These are phyloP conservation scores for Formica exsecta DNA, from an alignment of 1,140 invertebrate genomes.

Conservation along the genomic window DNA sequence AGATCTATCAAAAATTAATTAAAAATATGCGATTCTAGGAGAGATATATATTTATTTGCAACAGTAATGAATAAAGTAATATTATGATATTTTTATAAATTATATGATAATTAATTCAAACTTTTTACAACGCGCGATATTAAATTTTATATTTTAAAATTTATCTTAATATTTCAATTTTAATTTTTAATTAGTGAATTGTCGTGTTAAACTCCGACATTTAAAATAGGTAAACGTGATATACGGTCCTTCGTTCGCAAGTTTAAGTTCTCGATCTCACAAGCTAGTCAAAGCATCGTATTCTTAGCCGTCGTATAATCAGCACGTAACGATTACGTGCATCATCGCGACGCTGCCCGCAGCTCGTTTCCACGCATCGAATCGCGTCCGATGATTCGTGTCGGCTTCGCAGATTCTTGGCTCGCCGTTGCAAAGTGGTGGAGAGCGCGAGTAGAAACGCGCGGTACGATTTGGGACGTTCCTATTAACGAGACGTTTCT, in stretches of 20 bases:
- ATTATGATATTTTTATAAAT: not conserved
- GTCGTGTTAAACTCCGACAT: not conserved
- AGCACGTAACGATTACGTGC: conserved; percentile 62
- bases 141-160: not conserved
- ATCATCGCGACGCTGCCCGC: conserved; percentile 55
- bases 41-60: not conserved
- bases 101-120: not conserved
- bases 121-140: not conserved
- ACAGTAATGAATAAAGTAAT: not conserved
- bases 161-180: not conserved
- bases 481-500: conserved; percentile 50
- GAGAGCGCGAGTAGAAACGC: conserved; percentile 18
- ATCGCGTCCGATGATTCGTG: conserved; percentile 62
- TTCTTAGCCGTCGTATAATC: conserved; percentile 60
- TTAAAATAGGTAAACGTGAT: not conserved
- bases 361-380: conserved; percentile 61
- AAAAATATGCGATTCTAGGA: not conserved
- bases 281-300: conserved; percentile 38
- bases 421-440: conserved; percentile 34
- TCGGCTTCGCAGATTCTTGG: conserved; percentile 50
- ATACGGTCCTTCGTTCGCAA: not conserved
- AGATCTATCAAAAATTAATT: not conserved
- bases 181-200: not conserved
- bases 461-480: conserved; percentile 29
- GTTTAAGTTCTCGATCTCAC: conserved; percentile 29